Evolutionary conservation across 2,888 invertebrate species (phyloP).

Genomic region (Timandra comae): DNA sequence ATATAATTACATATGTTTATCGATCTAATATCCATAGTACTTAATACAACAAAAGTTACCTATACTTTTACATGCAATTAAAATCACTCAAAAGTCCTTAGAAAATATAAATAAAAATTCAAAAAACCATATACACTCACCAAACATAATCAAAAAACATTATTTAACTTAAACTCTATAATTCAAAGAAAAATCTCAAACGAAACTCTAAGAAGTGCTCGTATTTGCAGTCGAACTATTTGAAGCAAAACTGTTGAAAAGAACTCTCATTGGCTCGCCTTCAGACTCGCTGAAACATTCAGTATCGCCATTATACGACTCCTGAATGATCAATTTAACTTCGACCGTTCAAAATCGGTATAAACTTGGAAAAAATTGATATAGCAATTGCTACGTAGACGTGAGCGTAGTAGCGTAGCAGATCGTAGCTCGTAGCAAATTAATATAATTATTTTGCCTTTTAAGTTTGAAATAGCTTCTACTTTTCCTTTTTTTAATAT

Average conservation of each 20-base stretch:
- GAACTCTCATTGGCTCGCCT: conserved; percentile 27
- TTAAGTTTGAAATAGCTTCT: too few species aligned
- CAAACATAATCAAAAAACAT: too few species aligned
- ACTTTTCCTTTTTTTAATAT: too few species aligned
- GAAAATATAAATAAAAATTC: too few species aligned
- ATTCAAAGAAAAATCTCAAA: conserved; percentile 3
- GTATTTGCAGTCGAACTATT: conserved; percentile 12
- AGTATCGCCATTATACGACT: conserved; percentile 45
- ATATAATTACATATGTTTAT: too few species aligned
- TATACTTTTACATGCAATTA: too few species aligned
- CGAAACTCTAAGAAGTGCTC: conserved; percentile 2
- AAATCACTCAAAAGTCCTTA: too few species aligned
- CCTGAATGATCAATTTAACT: conserved; percentile 59
- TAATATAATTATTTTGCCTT: conserved; percentile 3
- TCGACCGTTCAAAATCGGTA: conserved; percentile 28
- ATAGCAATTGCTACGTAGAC: conserved; percentile 13
- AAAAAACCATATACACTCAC: too few species aligned
- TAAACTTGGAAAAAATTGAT: conserved; percentile 27
- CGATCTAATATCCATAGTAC: too few species aligned
- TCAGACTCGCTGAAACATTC: conserved; percentile 30
- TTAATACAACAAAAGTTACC: too few species aligned
- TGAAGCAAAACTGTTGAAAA: conserved; percentile 23
- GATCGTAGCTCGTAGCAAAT: not conserved
- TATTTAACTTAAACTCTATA: too few species aligned
- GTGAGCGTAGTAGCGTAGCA: not conserved